phyloP scores from a whole-genome alignment of 2,888 invertebrate species.

The Marronus borbonicus region DNA sequence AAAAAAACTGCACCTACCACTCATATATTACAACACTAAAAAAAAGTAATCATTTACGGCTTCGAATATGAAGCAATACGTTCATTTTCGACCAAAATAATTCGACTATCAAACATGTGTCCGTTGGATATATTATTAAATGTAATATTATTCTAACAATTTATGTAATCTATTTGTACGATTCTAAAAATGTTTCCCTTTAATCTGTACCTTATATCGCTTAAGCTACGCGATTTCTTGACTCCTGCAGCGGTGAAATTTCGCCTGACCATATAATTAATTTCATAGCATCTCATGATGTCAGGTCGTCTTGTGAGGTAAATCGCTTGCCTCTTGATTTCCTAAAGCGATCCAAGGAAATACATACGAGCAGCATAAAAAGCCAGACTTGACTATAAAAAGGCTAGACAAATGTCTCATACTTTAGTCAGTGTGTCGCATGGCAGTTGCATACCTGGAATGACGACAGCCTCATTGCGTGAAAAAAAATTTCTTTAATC shows the following conservation, averaged over 20 bases:
- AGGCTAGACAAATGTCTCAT: conserved; percentile 34
- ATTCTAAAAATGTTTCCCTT: background rate
- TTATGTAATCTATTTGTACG: no score
- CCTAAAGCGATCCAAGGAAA: conserved; percentile 32
- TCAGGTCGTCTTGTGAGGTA: conserved; percentile 37
- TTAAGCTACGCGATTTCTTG: conserved; percentile 6
- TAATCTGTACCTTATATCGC: conserved; percentile 13
- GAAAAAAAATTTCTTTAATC: conserved; percentile 31
- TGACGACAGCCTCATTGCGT: conserved; percentile 6
- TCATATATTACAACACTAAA: no score
- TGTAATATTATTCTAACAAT: no score
- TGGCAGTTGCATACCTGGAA: conserved; percentile 38
- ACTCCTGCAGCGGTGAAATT: conserved; percentile 26
- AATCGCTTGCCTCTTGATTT: conserved; percentile 17
- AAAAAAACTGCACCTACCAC: no score
- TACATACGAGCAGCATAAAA: conserved; percentile 25
- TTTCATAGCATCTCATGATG: conserved; percentile 24
- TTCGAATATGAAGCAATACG: no score
- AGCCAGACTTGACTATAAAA: conserved; percentile 30
- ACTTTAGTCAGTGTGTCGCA: conserved; percentile 38
- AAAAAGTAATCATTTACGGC: no score
- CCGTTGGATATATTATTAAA: no score
- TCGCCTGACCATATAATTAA: conserved; percentile 29
- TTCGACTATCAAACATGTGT: no score
- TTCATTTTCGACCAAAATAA: no score